These are phyloP conservation scores for Drosophila yakuba DNA, from an alignment of 1,140 invertebrate genomes.

Conservation along the genomic window DNA sequence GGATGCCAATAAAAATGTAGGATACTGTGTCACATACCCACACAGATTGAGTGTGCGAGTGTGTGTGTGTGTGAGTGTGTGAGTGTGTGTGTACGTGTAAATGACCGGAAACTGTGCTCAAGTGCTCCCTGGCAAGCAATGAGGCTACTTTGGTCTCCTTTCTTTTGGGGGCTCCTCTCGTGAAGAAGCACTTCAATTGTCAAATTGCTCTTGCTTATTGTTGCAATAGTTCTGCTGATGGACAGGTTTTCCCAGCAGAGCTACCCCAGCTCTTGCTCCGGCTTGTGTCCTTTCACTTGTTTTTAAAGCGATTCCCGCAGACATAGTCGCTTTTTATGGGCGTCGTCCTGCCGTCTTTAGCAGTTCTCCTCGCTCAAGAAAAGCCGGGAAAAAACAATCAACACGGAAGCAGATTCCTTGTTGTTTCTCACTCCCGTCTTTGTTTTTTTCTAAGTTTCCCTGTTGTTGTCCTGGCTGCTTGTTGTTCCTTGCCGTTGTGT, in stretches of 20 bases:
- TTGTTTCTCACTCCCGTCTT: conserved; percentile 37
- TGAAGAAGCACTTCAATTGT: conserved; percentile 77
- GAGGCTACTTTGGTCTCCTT: conserved; percentile 47
- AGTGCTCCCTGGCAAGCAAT: conserved; percentile 54
- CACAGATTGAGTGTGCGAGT: conserved; percentile 23
- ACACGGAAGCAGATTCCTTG: conserved; percentile 75
- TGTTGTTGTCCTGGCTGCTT: conserved; percentile 25
- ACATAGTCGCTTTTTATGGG: conserved; percentile 77
- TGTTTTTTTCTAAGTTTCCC: conserved; percentile 14
- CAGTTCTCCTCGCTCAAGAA: conserved; percentile 30
- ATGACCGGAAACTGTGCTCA: conserved; percentile 82
- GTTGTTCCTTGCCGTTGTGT: conserved; percentile 43
- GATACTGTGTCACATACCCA: conserved; percentile 71
- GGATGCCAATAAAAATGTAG: conserved; percentile 78
- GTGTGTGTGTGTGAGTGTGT: neutral
- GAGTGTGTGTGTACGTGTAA: conserved; percentile 69
- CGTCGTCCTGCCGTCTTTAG: conserved; percentile 60
- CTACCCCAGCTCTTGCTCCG: neutral
- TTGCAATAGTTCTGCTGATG: conserved; percentile 81
- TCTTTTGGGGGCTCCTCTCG: conserved; percentile 13
- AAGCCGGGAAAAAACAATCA: conserved; percentile 73
- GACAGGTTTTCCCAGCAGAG: conserved; percentile 64
- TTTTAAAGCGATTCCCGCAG: conserved; percentile 77
- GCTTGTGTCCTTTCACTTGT: conserved; percentile 67
- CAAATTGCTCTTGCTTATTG: conserved; percentile 83